Percentiles rank a stretch among this genome's conserved stretches.
These are phyloP conservation scores for Protophormia terraenovae DNA, from an alignment of 2,888 invertebrate genomes.

Conservation along the genomic window DNA sequence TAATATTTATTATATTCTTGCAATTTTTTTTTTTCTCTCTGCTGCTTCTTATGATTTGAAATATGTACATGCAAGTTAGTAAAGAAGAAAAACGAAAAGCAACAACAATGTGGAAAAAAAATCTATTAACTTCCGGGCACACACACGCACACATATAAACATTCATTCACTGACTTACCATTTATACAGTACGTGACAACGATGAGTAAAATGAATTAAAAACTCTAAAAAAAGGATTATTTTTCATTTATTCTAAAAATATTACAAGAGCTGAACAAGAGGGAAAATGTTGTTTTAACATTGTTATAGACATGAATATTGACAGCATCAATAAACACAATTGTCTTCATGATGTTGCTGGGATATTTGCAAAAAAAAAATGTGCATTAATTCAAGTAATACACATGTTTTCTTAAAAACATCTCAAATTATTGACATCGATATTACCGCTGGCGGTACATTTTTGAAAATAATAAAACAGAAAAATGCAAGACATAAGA, in stretches of 20 bases:
- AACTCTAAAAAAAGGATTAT: slow-evolving; percentile 39
- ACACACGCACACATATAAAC: background rate
- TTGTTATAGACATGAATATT: slow-evolving; percentile 63
- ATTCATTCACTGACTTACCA: slow-evolving; percentile 36
- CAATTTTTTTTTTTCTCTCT: background rate
- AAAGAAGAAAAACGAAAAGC: background rate
- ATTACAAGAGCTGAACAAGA: slow-evolving; percentile 10
- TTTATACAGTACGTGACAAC: slow-evolving; percentile 72
- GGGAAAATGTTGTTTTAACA: slow-evolving; percentile 56
- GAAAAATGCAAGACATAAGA: background rate
- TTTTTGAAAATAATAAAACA: slow-evolving; percentile 8
- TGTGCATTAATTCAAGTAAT: slow-evolving; percentile 45
- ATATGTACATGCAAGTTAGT: slow-evolving; percentile 1
- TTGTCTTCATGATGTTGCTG: slow-evolving; percentile 10
- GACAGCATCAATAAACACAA: slow-evolving; percentile 62
- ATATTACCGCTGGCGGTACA: slow-evolving; percentile 60
- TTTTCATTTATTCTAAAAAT: slow-evolving; percentile 34
- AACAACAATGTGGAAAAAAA: slow-evolving; percentile 28
- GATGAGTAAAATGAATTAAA: slow-evolving; percentile 59
- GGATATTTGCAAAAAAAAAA: slow-evolving; percentile 3
- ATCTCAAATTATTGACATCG: slow-evolving; percentile 64
- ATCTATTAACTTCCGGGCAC: slow-evolving; percentile 73
- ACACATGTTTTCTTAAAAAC: slow-evolving; percentile 59
- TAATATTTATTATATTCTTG: slow-evolving; percentile 66
- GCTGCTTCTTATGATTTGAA: slow-evolving; percentile 3